These are phyloP conservation scores for Tolmerus cingulatus DNA, from an alignment of 2,888 invertebrate species.

Conservation along the genomic window DNA sequence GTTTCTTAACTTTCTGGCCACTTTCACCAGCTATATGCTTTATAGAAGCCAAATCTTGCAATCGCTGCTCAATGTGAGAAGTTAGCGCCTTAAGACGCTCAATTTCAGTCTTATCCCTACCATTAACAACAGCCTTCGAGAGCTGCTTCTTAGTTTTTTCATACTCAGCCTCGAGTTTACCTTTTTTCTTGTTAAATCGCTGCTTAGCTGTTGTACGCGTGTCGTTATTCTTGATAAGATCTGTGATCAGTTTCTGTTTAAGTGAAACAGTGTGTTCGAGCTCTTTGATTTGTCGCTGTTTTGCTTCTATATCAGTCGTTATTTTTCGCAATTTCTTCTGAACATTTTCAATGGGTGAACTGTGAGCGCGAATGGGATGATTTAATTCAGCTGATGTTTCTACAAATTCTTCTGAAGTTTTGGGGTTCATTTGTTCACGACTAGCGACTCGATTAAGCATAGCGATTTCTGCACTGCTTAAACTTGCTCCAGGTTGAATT, in stretches of 20 bases:
- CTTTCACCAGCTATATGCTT: constrained; percentile 71
- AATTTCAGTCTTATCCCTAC: constrained; percentile 62
- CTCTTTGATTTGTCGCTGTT: constrained; percentile 75
- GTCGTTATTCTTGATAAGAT: constrained; percentile 70
- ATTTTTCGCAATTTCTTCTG: constrained; percentile 61
- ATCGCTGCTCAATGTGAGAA: constrained; percentile 65
- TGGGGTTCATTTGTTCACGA: constrained; percentile 53
- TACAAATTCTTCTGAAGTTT: constrained; percentile 56
- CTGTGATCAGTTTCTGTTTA: constrained; percentile 78
- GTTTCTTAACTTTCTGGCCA: constrained; percentile 72
- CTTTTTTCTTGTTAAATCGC: constrained; percentile 71
- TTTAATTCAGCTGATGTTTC: constrained; percentile 56
- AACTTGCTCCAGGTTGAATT: constrained; percentile 70
- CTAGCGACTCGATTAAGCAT: constrained; percentile 69
- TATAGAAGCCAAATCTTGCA: constrained; percentile 66
- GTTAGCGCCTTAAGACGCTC: constrained; percentile 63
- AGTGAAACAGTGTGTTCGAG: constrained; percentile 73
- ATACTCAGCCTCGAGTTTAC: constrained; percentile 69
- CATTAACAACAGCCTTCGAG: constrained; percentile 65
- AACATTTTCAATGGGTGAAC: constrained; percentile 57
- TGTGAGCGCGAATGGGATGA: constrained; percentile 51
- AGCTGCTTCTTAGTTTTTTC: constrained; percentile 68
- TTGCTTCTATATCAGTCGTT: constrained; percentile 69
- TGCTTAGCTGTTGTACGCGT: constrained; percentile 68
- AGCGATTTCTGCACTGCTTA: constrained; percentile 69